Conservation (phyloP, 2,888 invertebrate genomes). For the Galeruca laticollis region DNA sequence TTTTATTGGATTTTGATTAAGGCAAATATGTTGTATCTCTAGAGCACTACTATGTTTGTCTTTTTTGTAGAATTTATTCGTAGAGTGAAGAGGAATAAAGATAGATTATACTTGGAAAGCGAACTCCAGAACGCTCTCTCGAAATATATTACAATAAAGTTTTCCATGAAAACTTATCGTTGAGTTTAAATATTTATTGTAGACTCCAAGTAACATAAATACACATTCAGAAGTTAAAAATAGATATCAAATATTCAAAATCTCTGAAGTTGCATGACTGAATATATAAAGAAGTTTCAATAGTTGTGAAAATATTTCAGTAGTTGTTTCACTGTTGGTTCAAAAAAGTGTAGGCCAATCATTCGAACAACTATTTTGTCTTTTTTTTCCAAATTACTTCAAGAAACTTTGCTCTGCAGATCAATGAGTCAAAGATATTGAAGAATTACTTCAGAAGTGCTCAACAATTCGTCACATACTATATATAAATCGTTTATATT, state of each 20-base stretch:
- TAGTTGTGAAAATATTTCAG: neutral
- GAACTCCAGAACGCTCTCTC: conserved; percentile 8
- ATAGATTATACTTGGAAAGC: conserved; percentile 16
- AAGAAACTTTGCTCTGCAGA: no score
- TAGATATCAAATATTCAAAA: conserved; percentile 3
- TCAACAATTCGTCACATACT: no score
- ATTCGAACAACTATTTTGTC: no score
- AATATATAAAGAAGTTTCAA: neutral
- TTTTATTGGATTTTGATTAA: neutral
- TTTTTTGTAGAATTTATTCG: conserved; percentile 13
- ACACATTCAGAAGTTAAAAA: conserved; percentile 14
- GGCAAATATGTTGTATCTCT: neutral
- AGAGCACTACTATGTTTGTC: neutral
- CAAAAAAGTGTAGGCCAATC: no score
- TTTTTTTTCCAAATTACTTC: no score
- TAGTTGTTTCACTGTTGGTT: no score
- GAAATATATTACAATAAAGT: conserved; percentile 23
- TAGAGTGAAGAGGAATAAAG: conserved; percentile 15
- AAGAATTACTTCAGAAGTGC: no score
- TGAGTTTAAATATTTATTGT: conserved; percentile 9
- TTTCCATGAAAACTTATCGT: conserved; percentile 13
- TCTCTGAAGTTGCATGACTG: neutral
- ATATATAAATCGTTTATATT: no score
- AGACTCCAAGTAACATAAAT: conserved; percentile 16
- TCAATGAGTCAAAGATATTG: no score